Base-by-base conservation (phyloP, 2,113 vertebrate genomes). In the Varanus komodoensis region DNA sequence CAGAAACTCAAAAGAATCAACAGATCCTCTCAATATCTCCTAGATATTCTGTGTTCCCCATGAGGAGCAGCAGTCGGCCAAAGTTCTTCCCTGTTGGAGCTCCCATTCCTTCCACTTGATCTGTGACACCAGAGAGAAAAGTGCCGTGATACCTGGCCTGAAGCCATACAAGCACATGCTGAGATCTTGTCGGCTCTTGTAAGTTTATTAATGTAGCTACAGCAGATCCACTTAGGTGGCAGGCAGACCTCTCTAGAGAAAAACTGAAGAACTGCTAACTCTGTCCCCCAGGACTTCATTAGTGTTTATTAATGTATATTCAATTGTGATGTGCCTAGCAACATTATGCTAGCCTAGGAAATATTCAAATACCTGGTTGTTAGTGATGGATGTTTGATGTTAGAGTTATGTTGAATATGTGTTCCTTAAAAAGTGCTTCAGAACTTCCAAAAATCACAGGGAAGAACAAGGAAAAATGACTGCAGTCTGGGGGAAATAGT, bases 1-100 rank as follows among this genome's bases (percentile, higher is more conserved):
- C 15, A 71, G 83, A 87, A 87, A 50, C 87, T 91, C 93, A 95
- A 52, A 94, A 78, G 91, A 89, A 71, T 92, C 27, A 29, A 52
- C 44, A 75, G 88, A 92, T 2, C 69, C 74, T 14, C 50, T 82
- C 78, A 95, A 91, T 93, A 73, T 92, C 23, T 23, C 44, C 21
- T 48, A 25, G 54, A 86, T 67, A 38, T 87, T 14, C 34, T 64
- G 17, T 89, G 1, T 90, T 81, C 4, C 25, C 67, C 80, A 71
- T 91, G 89, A 82, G 8, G 2, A 90, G 86, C 17, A n/a, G 23
- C 44, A 12, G 14, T 44, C 29, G 54, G 68, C 67, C 71, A 64
- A 32, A 73, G 52, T 27, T 87, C 48, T 9, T 87, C 84, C 4
- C 7, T 84, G 25, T 50, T 88, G 32, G 32, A 74, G n/a, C 68